Percentiles rank a stretch among this genome's conserved stretches.
Conservation (phyloP, 2,797 vertebrate genomes). For the Schizopygopsis malacanthus region DNA sequence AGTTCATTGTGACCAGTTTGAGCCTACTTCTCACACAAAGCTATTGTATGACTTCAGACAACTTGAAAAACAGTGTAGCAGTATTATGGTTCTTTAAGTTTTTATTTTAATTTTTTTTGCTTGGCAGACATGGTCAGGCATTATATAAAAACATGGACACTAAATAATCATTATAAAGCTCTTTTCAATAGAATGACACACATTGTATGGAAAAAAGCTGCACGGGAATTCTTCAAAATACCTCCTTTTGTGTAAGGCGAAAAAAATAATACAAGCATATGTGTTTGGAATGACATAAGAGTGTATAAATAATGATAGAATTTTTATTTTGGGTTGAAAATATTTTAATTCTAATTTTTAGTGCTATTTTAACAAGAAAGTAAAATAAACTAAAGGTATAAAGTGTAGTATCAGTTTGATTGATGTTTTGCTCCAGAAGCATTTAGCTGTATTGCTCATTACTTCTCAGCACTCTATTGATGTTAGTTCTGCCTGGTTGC, state of each 20-base stretch:
- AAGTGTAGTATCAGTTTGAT: slow-evolving; percentile 8
- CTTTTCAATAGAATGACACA: background rate
- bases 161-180: background rate
- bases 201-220: background rate
- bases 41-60: background rate
- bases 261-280: background rate
- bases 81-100: background rate
- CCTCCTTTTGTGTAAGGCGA: background rate
- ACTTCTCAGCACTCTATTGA: slow-evolving; percentile 31
- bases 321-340: background rate
- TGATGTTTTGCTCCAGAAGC: slow-evolving; percentile 23
- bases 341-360: background rate
- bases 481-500: slow-evolving; percentile 17
- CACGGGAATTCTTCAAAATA: background rate
- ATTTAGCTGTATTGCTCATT: slow-evolving; percentile 30
- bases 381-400: background rate
- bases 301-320: background rate
- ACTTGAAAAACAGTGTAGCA: background rate
- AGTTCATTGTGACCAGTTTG: background rate
- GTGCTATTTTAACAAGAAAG: background rate
- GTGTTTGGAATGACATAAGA: background rate
- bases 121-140: background rate
- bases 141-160: background rate
- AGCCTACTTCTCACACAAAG: background rate
- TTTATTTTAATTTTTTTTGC: background rate